phyloP scores from a whole-genome alignment of 2,797 vertebrate genomes.

The Sylvia borin region DNA sequence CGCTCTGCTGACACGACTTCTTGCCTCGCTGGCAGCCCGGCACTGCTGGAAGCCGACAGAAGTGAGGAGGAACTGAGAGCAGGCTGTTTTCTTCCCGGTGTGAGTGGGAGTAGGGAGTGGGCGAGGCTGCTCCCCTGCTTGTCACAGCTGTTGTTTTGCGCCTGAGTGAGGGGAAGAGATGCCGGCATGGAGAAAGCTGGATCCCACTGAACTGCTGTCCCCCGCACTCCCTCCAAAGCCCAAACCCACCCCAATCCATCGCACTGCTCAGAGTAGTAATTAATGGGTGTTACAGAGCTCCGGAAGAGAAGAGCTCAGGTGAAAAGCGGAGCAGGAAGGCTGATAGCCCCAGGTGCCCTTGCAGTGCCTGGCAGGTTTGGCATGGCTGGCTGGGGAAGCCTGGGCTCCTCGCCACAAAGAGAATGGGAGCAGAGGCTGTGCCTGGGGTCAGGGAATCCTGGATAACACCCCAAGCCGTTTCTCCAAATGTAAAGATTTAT shows the following conservation, averaged over 20 bases:
- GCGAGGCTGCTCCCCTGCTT: not conserved
- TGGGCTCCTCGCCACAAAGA: not conserved
- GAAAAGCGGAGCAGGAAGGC: not conserved
- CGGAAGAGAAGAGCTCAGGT: not conserved
- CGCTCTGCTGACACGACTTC: not conserved
- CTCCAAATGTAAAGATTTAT: not conserved
- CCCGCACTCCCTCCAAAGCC: not conserved
- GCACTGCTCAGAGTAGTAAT: not conserved
- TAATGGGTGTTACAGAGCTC: not conserved
- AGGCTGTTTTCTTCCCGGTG: slow-evolving; percentile 18
- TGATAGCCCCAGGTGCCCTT: not conserved
- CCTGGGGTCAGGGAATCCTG: not conserved
- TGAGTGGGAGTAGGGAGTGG: slow-evolving; percentile 14
- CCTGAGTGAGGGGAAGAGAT: not conserved
- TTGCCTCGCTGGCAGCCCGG: not conserved
- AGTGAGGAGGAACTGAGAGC: not conserved
- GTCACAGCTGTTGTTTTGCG: slow-evolving; percentile 5
- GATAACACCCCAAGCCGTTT: not conserved
- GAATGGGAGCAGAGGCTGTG: not conserved
- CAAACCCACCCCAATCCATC: not conserved
- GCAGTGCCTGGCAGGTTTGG: accelerated
- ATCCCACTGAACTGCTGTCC: not conserved
- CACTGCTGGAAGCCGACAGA: not conserved
- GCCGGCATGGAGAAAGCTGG: not conserved
- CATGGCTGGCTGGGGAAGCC: not conserved